These are phyloP conservation scores for Monomorium pharaonis DNA, from an alignment of 1,140 invertebrate genomes.

Conservation along the genomic window DNA sequence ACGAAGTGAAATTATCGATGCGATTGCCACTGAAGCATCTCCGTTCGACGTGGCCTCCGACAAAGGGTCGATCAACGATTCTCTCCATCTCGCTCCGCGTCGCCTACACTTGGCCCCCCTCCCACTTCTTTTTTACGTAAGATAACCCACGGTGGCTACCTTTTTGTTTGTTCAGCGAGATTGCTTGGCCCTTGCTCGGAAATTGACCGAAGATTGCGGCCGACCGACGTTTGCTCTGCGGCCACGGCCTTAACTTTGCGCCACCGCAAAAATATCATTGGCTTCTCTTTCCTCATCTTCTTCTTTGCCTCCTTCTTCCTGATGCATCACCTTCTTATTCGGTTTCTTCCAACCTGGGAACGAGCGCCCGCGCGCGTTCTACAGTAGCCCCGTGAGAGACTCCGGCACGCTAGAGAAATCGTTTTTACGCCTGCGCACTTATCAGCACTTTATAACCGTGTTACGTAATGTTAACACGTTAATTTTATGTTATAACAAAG, in stretches of 20 bases:
- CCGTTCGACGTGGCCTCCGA: conserved; percentile 61
- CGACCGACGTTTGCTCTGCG: conserved; percentile 79
- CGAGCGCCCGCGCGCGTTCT: conserved; percentile 16
- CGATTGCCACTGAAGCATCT: conserved; percentile 77
- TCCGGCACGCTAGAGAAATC: neutral
- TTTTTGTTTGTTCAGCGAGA: conserved; percentile 79
- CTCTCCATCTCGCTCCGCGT: conserved; percentile 47
- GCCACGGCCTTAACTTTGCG: conserved; percentile 76
- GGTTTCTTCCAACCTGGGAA: conserved; percentile 54
- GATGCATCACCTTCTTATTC: conserved; percentile 46
- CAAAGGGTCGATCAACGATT: conserved; percentile 75
- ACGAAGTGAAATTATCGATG: conserved; percentile 76
- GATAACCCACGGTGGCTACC: conserved; percentile 71
- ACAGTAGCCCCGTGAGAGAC: conserved; percentile 43
- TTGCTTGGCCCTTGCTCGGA: conserved; percentile 75
- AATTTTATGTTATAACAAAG: neutral
- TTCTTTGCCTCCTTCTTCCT: conserved; percentile 26
- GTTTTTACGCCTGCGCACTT: conserved; percentile 8
- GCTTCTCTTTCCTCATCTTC: conserved; percentile 59
- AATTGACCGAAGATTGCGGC: conserved; percentile 83
- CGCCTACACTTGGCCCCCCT: neutral
- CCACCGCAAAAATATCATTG: conserved; percentile 80
- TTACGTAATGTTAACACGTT: neutral
- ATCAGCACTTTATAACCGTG: neutral
- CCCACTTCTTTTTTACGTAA: conserved; percentile 60